Evolutionary conservation across 2,113 vertebrate species (phyloP), one percentile per base, ranked within the genome.

Genomic region (Phyllostomus discolor): DNA sequence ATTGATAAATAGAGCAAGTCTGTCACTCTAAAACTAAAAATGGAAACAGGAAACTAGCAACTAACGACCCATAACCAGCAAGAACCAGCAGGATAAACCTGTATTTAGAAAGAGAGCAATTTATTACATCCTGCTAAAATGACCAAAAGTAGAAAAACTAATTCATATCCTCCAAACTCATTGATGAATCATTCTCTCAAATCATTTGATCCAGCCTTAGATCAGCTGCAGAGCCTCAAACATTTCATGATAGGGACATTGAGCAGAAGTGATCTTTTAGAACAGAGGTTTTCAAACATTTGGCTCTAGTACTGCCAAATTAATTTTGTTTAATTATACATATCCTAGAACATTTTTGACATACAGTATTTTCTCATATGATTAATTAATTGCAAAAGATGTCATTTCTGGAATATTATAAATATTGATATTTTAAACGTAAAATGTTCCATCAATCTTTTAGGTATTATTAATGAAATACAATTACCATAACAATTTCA

Each of bases 341-440:
- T 1, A 85, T 24, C 16, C 73, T 82, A 72, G 38, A 88, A 96
- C 59, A 92, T 64, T 94, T 73, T 93, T 88, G 2, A 95, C 31
- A 89, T 84, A 70, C 46, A 96, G 41, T 66, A 82, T 92, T 94
- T 82, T 90, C 93, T 80, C 87, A 83, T 85, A 84, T 84, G 66
- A 97, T 88, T 97, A 87, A 95, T 89, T 76, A 78, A 89, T 75
- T 96, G n/a, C 4, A 90, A 92, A 97, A 96, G 12, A 88, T 91
- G 59, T 41, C 72, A 91, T 90, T 90, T 85, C 59, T 94, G 80
- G 43, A 24, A 72, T 76, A 38, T 70, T 90, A 79, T 88, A 95
- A 94, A 88, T 95, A 94, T 85, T 95, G 52, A 52, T 76, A 78
- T 62, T 88, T 95, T 79, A 14, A 38, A 97, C 91, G 91, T 62